Evolutionary conservation across 2,113 vertebrate species (phyloP), one percentile per base, ranked within the genome.

Genomic region (Lophura nycthemera): DNA sequence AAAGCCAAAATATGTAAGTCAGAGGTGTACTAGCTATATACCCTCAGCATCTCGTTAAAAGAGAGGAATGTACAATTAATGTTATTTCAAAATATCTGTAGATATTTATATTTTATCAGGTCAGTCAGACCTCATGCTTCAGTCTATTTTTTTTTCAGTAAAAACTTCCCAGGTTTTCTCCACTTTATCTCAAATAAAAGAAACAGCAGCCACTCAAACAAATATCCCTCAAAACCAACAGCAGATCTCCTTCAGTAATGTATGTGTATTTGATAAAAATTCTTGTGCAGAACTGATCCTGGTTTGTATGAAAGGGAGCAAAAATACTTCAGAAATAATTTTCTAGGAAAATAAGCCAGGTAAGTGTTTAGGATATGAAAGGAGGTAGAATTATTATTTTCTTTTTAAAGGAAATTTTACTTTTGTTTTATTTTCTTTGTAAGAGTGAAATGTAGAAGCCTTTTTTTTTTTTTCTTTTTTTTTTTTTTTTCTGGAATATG

Each of bases 1-100:
- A 85, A 98, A 96, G 89, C 64, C 76, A 78, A 86, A 88, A 77
- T 66, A 77, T 15, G n/a, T 76, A 61, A 90, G 34, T 84, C 29
- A 47, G 45, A 79, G 45, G 38, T 60, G 25, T 63, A 54, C 18
- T 65, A 48, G 29, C 45, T n/a, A 25, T 45, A 74, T 40, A 50
- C 20, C 27, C 6, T 13, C 42, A 45, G 13, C 45, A 47, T 36
- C 73, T 84, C 36, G 16, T n/a, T 81, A 70, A 83, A 89, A 85
- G 24, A 29, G 32, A 80, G 8, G 29, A 90, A 81, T 86, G 64
- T 16, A 21, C 19, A 38, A 65, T 12, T 64, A 5, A 81, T 60
- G 3, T 21, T 63, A 25, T 88, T 88, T 67, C 21, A 36, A 64
- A 52, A 38, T 87, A 94, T 40, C 29, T 27, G 6, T 56, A 20